Evolutionary conservation across 2,888 invertebrate genomes (phyloP), one percentile per base, ranked within the genome.

Genomic region (Herminia tarsipennalis): DNA sequence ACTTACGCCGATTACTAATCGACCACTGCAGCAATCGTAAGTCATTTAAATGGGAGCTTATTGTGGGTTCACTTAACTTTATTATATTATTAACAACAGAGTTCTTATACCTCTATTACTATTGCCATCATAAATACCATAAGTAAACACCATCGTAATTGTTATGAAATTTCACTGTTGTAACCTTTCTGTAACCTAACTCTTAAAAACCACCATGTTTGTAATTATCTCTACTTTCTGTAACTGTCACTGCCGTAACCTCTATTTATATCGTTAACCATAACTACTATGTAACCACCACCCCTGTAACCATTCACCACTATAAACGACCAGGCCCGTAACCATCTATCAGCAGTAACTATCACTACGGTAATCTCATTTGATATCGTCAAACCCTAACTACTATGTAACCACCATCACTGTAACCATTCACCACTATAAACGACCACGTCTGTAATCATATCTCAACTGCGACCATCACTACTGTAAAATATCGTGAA

Each of bases 221-320:
- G n/a, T n/a, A n/a, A n/a, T n/a, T n/a, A n/a, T n/a, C n/a, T n/a
- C n/a, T n/a, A n/a, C n/a, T 21, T 1, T 14, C 24, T 6, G 24
- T 27, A 28, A 17, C n/a, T 5, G 10, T n/a, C 16, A 51, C 18
- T 24, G 36, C 47, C 50, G 25, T 56, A 20, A 51, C 44, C 16
- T 45, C 45, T 18, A 37, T 17, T 28, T n/a, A n/a, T n/a, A n/a
- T n/a, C 35, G 39, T 41, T 41, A 34, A 37, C 39, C 34, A 47
- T 20, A 40, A 33, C 17, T 28, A 40, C 14, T 28, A 16, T 14
- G 17, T 30, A 22, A 21, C 13, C 27, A 24, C 37, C 33, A 12
- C 27, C 35, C 8, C 16, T 27, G 25, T 30, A 30, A 46, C 30
- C 34, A 43, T 14, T 36, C 16, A 6, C n/a, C n/a, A n/a, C n/a